Conservation (phyloP, 2,797 vertebrate genomes). For the Fistularia commersonii region DNA sequence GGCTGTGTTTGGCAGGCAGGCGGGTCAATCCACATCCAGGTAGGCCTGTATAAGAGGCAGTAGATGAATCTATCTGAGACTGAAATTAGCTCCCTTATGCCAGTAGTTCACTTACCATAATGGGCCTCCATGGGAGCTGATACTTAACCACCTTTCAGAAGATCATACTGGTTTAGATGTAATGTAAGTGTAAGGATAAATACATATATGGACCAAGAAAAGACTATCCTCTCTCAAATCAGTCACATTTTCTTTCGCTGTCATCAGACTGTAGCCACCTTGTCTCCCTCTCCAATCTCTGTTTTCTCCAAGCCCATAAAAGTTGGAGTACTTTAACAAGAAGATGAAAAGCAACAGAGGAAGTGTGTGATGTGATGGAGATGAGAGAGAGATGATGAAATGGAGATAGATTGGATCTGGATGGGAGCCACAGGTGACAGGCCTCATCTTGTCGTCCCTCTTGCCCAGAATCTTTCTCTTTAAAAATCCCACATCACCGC, state of each 20-base stretch:
- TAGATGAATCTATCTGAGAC: conserved; percentile 24
- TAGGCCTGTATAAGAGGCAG: conserved; percentile 48
- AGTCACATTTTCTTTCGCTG: conserved; percentile 27
- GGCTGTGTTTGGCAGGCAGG: conserved; percentile 48
- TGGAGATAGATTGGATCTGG: conserved; percentile 43
- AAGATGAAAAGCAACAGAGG: conserved; percentile 48
- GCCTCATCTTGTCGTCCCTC: conserved; percentile 40
- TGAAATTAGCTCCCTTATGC: conserved; percentile 16
- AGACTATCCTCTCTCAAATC: conserved; percentile 53
- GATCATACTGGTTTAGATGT: conserved; percentile 17
- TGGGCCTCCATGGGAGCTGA: too few relatives aligned
- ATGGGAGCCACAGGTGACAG: conserved; percentile 62
- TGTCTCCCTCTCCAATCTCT: conserved; percentile 12
- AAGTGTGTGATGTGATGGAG: conserved; percentile 52
- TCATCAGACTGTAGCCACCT: conserved; percentile 2
- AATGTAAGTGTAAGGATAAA: conserved; percentile 23
- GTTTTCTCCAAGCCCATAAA: conserved; percentile 50
- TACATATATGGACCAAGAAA: conserved; percentile 37
- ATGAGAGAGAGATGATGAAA: conserved; percentile 63
- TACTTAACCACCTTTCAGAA: conserved; percentile 33
- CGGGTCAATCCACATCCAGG: conserved; percentile 57
- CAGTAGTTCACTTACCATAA: conserved; percentile 15
- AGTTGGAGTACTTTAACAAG: conserved; percentile 57
- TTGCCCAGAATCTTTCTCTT: conserved; percentile 9
- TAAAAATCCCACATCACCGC: conserved; percentile 22